A percentile compares a stretch with the other conserved stretches of the same genome.
Conservation (phyloP, 2,113 vertebrate species). For the Thalassarche chlororhynchos region DNA sequence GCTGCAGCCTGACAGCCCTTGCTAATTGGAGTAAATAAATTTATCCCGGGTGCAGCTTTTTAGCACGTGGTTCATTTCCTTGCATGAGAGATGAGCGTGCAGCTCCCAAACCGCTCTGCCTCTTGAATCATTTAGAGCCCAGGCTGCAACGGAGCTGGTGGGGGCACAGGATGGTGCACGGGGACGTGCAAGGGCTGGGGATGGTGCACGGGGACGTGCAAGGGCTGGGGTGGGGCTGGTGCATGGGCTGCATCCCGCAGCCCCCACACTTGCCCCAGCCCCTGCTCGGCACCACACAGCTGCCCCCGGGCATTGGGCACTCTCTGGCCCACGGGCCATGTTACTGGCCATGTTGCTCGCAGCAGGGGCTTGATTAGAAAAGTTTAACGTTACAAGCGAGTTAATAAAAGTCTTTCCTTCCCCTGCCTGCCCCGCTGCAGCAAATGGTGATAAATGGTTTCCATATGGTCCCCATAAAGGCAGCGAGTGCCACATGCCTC, state of each 20-base stretch:
- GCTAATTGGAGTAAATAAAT: too few relatives aligned
- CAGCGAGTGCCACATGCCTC: slow-evolving; percentile 71
- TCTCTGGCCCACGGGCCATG: slow-evolving; percentile 66
- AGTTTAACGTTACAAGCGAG: slow-evolving; percentile 80
- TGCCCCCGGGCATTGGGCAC: neutral
- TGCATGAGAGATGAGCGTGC: too few relatives aligned
- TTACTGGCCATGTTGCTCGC: slow-evolving; percentile 59
- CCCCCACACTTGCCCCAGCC: neutral
- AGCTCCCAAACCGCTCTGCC: too few relatives aligned
- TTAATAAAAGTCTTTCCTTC: slow-evolving; percentile 75
- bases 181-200: neutral
- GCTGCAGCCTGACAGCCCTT: too few relatives aligned
- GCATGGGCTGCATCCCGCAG: neutral
- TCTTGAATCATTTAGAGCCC: too few relatives aligned
- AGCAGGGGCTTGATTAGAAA: slow-evolving; percentile 81
- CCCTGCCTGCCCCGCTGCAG: slow-evolving; percentile 39
- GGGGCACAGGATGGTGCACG: too few relatives aligned
- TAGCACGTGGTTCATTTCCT: too few relatives aligned
- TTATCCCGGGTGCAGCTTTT: too few relatives aligned
- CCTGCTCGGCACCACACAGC: too few relatives aligned
- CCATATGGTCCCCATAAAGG: slow-evolving; percentile 81
- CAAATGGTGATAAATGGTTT: slow-evolving; percentile 79
- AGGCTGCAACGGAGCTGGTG: too few relatives aligned
- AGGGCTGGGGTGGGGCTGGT: neutral
- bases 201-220: too few relatives aligned